Conservation (phyloP, 2,888 invertebrate genomes). For the Cerastoderma edule region DNA sequence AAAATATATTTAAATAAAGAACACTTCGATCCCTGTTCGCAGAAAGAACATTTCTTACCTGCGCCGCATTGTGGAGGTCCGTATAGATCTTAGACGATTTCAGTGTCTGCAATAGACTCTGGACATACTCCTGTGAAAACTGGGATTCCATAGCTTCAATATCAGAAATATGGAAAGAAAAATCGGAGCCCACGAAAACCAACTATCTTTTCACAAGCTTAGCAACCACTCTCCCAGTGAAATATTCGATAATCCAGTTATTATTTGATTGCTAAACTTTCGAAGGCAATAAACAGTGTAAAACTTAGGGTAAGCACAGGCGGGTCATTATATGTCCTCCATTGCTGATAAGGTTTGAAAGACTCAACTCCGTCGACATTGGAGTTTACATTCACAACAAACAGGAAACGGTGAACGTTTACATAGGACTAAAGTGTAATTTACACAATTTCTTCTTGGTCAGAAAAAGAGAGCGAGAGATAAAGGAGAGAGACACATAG, state of each 20-base stretch:
- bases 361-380: background rate
- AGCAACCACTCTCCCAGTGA: background rate
- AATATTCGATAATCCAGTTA: background rate
- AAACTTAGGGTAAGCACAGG: background rate
- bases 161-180: background rate
- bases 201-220: background rate
- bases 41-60: too few species aligned
- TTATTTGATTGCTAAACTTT: background rate
- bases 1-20: too few species aligned
- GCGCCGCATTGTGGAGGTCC: constrained; percentile 75
- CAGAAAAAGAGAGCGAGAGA: background rate
- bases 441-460: background rate
- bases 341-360: background rate
- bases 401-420: constrained; percentile 9
- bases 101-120: constrained; percentile 68
- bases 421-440: background rate
- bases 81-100: constrained; percentile 73
- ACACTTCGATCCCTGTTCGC: too few species aligned
- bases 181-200: background rate
- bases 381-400: constrained; percentile 29
- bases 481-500: background rate
- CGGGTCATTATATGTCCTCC: background rate
- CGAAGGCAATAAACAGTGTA: background rate
- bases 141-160: constrained; percentile 60
- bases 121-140: constrained; percentile 66